Evolutionary conservation across 2,888 invertebrate species (phyloP).

Genomic region (Caenorhabditis zanzibari): DNA sequence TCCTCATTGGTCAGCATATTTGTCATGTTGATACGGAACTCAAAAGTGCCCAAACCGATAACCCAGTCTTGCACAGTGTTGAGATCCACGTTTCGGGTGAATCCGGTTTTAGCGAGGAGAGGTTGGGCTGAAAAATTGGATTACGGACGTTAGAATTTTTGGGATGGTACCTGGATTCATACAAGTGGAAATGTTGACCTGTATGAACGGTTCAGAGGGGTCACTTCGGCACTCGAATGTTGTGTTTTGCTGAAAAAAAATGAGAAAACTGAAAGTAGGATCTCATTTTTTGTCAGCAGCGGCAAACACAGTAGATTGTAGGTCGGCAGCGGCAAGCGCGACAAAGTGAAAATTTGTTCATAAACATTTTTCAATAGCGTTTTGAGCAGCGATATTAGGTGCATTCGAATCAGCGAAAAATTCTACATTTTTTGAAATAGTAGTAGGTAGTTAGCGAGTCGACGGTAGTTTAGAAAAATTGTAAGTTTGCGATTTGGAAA

Average conservation of each 20-base stretch:
- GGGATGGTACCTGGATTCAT: constrained; percentile 12
- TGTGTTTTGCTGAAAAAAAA: constrained; percentile 31
- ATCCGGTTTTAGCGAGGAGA: background rate
- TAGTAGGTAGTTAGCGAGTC: too few species aligned
- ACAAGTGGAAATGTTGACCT: constrained; percentile 31
- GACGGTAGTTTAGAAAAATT: background rate
- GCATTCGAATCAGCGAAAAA: too few species aligned
- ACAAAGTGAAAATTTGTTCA: too few species aligned
- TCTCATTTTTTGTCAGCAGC: too few species aligned
- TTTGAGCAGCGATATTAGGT: too few species aligned
- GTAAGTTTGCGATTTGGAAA: too few species aligned
- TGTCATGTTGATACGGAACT: constrained; percentile 54
- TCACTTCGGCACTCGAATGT: constrained; percentile 41
- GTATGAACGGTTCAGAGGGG: background rate
- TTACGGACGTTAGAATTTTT: background rate
- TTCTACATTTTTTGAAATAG: too few species aligned
- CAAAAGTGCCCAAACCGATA: constrained; percentile 22
- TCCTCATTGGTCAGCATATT: constrained; percentile 15
- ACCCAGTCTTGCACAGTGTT: constrained; percentile 12
- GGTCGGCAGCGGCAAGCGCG: too few species aligned
- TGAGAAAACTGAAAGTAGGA: constrained; percentile 15
- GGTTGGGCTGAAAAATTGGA: constrained; percentile 5
- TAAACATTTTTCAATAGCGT: too few species aligned
- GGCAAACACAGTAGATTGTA: too few species aligned
- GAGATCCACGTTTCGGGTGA: constrained; percentile 7